Evolutionary conservation across 2,113 vertebrate species (phyloP).

Genomic region (Coryphaenoides rupestris): DNA sequence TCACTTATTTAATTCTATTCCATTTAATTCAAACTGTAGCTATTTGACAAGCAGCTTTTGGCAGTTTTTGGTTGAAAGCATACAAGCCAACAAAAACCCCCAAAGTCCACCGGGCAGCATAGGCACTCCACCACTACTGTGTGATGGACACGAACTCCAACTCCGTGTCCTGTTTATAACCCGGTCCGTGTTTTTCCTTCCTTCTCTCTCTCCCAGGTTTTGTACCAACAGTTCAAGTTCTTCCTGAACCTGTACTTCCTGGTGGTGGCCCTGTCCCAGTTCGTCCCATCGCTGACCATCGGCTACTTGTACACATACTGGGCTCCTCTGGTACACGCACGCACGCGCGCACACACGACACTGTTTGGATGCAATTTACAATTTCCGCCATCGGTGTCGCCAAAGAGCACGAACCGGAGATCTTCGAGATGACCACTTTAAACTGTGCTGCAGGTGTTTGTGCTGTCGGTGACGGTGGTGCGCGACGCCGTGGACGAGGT

Average conservation of each 20-base stretch:
- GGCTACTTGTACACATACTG: constrained; percentile 99
- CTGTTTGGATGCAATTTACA: too few species aligned
- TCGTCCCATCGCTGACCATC: constrained; percentile 90
- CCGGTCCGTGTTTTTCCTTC: constrained; percentile 30
- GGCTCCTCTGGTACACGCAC: constrained; percentile 97
- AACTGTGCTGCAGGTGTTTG: constrained; percentile 78
- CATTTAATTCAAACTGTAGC: too few species aligned
- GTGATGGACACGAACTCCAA: constrained; percentile 25
- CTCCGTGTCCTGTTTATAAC: constrained; percentile 20
- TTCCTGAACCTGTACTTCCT: constrained; percentile 99
- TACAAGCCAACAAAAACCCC: too few species aligned
- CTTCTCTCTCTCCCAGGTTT: constrained; percentile 79
- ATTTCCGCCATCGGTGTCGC: too few species aligned
- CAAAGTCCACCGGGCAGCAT: too few species aligned
- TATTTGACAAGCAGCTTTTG: too few species aligned
- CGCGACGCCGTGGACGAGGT: constrained; percentile 93
- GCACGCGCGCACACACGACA: too few species aligned
- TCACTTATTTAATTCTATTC: too few species aligned
- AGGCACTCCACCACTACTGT: background rate
- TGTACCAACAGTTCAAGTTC: constrained; percentile 99
- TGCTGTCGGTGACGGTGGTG: constrained; percentile 88
- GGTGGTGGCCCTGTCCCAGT: constrained; percentile 95
- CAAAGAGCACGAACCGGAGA: too few species aligned
- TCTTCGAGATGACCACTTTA: too few species aligned
- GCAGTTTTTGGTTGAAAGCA: too few species aligned